These are phyloP conservation scores for Cyanoderma ruficeps DNA, from an alignment of 2,113 vertebrate species.

Conservation along the genomic window DNA sequence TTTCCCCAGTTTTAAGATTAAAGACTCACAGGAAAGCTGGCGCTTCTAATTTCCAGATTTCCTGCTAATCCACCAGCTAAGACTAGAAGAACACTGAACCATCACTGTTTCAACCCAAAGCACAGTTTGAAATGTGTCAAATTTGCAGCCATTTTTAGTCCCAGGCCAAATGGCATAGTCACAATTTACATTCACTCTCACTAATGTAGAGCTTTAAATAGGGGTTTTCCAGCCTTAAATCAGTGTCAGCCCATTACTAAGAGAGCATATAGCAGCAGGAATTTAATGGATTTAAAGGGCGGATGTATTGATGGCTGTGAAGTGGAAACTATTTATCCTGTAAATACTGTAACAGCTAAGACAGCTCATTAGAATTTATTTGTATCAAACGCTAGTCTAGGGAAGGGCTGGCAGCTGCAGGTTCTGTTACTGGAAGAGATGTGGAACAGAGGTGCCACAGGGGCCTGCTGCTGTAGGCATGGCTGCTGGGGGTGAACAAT, in stretches of 20 bases:
- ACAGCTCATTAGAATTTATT: constrained; percentile 53
- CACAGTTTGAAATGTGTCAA: neutral
- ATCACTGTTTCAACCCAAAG: neutral
- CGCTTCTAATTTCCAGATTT: neutral
- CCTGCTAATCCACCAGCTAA: neutral
- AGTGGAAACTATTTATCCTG: constrained; percentile 69
- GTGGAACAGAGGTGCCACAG: neutral
- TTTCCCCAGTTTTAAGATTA: neutral
- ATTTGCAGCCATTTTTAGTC: neutral
- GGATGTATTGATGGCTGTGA: constrained; percentile 49
- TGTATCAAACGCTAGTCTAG: neutral
- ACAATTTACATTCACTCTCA: constrained; percentile 26
- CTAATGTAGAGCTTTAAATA: constrained; percentile 16
- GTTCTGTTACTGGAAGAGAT: neutral
- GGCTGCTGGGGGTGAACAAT: neutral
- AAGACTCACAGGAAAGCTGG: neutral
- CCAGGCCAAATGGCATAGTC: neutral
- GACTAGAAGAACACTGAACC: neutral
- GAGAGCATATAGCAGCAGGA: neutral
- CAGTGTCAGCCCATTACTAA: constrained; percentile 29
- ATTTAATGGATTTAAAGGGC: constrained; percentile 58
- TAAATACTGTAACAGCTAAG: constrained; percentile 61
- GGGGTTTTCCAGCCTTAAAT: constrained; percentile 37
- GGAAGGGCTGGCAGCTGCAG: neutral
- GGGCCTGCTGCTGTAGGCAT: neutral